Base-by-base conservation (phyloP, 1,140 invertebrate genomes). In the Wiebesia pumilae region DNA sequence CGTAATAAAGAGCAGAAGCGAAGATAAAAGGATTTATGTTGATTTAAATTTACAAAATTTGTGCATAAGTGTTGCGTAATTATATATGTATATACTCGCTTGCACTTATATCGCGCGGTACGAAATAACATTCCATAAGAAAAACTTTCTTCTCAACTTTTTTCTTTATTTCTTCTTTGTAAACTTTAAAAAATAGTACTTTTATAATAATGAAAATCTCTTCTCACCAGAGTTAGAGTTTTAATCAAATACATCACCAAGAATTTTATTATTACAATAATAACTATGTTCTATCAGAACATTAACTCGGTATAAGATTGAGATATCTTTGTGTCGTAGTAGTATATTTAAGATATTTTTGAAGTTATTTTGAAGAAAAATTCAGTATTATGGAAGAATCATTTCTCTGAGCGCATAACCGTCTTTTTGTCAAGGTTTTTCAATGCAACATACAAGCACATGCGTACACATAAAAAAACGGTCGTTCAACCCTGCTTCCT, bases 401-500 rank as follows among this genome's bases (percentile, higher is more conserved):
- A 30, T 73, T 73, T 21, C 21, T 73, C 35, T 6, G 69, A 40
- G 19, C 69, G 10, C n/a, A 69, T 6, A 4, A 35, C 67, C 33
- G 27, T 69, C n/a, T 69, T 69, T 33, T 69, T 33, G n/a, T 73
- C 33, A 73, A 73, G 69, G 69, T 40, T 40, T 24, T 73, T 27
- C 24, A 40, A 21, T 35, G 24, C 69, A 40, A 73, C 7, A 7
- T 30, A 38, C 2, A 73, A 40, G 69, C 69, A 73, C 35, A 40
- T 73, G 19, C 21, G 69, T 27, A 73, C 6, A 30, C 38, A 73
- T 73, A 73, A 73, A 73, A 69, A 73, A 73, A 24, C 35, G 69
- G 69, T 73, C 69, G 38, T 73, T 73, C 69, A 73, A 73, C 69
- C 69, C 35, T 24, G 21, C 69, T 73, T 73, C 35, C 69, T 35